Percentiles rank a stretch among this genome's conserved stretches.
phyloP scores from a whole-genome alignment of 2,113 vertebrate species.

The Ammodramus savannarum region DNA sequence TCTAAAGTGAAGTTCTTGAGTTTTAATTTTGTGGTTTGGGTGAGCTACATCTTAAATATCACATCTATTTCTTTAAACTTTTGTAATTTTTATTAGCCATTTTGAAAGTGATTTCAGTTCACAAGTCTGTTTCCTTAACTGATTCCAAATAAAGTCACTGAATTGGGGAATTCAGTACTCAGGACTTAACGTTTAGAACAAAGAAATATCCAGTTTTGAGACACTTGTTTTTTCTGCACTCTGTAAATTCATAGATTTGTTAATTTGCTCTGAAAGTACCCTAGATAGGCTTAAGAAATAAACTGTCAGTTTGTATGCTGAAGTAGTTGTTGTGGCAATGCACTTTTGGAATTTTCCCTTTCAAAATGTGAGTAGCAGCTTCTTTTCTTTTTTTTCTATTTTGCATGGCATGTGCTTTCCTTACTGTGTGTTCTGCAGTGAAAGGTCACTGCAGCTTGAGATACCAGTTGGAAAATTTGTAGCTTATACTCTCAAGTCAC shows the following conservation, averaged over 20 bases:
- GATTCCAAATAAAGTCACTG: not conserved
- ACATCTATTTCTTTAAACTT: not conserved
- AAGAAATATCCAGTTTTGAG: not conserved
- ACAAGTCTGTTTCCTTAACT: not conserved
- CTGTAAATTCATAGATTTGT: not conserved
- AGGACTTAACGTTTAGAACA: not conserved
- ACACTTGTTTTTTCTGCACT: not conserved
- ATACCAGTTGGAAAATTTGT: not conserved
- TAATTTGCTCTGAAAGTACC: not conserved
- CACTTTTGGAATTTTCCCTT: not conserved
- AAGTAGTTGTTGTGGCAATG: not conserved
- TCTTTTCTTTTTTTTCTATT: not conserved
- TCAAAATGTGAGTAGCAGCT: not conserved
- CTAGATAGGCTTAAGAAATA: not conserved
- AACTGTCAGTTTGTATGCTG: not conserved
- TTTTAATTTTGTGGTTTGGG: not conserved
- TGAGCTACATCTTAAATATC: not conserved
- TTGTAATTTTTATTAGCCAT: not conserved
- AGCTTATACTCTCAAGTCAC: not conserved
- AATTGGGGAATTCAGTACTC: not conserved
- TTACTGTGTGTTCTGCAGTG: not conserved
- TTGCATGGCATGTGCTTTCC: not conserved
- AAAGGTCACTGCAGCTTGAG: not conserved
- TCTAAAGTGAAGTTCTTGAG: not conserved
- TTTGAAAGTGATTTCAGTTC: not conserved